These are phyloP conservation scores for Rhagonycha fulva DNA, from an alignment of 2,888 invertebrate species.

Conservation along the genomic window DNA sequence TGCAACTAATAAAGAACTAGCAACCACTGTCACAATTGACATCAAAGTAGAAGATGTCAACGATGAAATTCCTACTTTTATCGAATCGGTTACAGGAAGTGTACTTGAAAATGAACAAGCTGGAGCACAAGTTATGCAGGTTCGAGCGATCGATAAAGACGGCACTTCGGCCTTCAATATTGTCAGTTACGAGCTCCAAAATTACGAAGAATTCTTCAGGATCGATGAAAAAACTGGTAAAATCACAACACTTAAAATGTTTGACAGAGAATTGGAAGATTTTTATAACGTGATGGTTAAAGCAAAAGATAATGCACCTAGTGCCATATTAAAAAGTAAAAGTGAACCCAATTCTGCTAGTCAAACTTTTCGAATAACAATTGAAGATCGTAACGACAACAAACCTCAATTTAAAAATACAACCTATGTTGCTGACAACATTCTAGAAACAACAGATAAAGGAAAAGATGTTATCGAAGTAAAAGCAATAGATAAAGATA, in stretches of 20 bases:
- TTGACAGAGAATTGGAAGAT: constrained; percentile 85
- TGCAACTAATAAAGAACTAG: constrained; percentile 80
- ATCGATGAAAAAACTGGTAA: constrained; percentile 87
- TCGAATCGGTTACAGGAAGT: constrained; percentile 78
- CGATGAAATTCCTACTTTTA: constrained; percentile 87
- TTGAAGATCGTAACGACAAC: constrained; percentile 96
- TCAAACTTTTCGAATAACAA: constrained; percentile 86
- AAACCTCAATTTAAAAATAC: constrained; percentile 83
- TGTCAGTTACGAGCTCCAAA: constrained; percentile 76
- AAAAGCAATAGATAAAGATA: constrained; percentile 85
- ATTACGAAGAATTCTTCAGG: constrained; percentile 73
- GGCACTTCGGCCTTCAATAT: constrained; percentile 83
- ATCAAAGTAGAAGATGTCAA: constrained; percentile 86
- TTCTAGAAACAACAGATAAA: constrained; percentile 83
- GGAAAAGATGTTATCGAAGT: constrained; percentile 86
- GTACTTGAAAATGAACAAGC: constrained; percentile 84
- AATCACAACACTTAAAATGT: constrained; percentile 78
- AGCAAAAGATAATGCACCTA: constrained; percentile 88
- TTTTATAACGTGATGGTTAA: constrained; percentile 89
- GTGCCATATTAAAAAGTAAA: constrained; percentile 65
- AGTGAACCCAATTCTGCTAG: constrained; percentile 75
- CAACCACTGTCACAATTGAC: constrained; percentile 77
- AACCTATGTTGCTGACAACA: constrained; percentile 73
- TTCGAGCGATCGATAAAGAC: constrained; percentile 82
- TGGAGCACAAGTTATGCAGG: constrained; percentile 86